phyloP scores from a whole-genome alignment of 2,888 invertebrate species.

The Neria commutata region DNA sequence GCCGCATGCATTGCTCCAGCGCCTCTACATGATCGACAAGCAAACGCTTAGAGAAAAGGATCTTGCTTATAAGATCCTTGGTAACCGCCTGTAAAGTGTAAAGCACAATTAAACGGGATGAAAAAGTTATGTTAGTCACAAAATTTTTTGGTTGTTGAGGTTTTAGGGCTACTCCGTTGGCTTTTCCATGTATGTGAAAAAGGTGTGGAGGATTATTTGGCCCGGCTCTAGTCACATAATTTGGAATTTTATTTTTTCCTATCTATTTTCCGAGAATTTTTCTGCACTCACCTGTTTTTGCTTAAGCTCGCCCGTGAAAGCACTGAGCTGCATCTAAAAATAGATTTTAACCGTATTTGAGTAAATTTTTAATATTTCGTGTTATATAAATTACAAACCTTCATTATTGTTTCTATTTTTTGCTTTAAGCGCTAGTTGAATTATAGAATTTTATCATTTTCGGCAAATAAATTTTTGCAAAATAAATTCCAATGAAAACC shows the following conservation, averaged over 20 bases:
- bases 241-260: too few relatives aligned
- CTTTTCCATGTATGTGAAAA: too few relatives aligned
- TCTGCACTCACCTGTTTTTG: constrained; percentile 54
- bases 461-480: background rate
- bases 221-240: too few relatives aligned
- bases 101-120: background rate
- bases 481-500: background rate
- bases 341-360: background rate
- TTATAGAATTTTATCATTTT: background rate
- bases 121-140: background rate
- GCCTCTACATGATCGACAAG: constrained; percentile 60
- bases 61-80: constrained; percentile 46
- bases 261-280: too few relatives aligned
- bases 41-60: constrained; percentile 57
- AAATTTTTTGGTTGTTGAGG: background rate
- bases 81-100: constrained; percentile 43
- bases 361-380: background rate
- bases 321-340: constrained; percentile 19
- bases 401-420: constrained; percentile 1
- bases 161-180: too few relatives aligned
- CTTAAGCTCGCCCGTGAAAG: constrained; percentile 50
- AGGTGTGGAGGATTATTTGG: too few relatives aligned
- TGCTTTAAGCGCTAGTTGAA: background rate
- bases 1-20: constrained; percentile 51
- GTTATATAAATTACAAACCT: constrained; percentile 6